A percentile compares a stretch with the other conserved stretches of the same genome.
These are phyloP conservation scores for Eleginops maclovinus DNA, from an alignment of 2,113 vertebrate genomes.

Conservation along the genomic window DNA sequence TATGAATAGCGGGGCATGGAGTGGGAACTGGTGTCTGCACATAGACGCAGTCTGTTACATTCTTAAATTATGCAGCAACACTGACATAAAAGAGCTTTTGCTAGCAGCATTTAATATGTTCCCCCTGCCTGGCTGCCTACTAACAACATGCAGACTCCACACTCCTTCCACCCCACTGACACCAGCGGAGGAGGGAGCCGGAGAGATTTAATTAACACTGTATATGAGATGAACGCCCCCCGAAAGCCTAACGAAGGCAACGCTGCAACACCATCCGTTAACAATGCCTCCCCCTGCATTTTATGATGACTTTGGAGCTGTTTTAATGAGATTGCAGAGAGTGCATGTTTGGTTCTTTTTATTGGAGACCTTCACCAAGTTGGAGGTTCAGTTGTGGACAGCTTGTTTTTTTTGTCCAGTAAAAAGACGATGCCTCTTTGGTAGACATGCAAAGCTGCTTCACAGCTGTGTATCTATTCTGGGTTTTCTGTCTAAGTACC, in stretches of 20 bases:
- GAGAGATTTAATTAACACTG: slow-evolving; percentile 75
- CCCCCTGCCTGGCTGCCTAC: slow-evolving; percentile 45
- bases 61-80: slow-evolving; percentile 71
- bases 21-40: slow-evolving; percentile 20
- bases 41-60: slow-evolving; percentile 45
- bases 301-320: slow-evolving; percentile 19
- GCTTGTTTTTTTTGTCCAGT: background rate
- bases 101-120: slow-evolving; percentile 62
- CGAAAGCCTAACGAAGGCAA: slow-evolving; percentile 45
- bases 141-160: slow-evolving; percentile 71
- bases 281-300: slow-evolving; percentile 31
- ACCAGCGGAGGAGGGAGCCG: slow-evolving; percentile 49
- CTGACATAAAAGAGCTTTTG: slow-evolving; percentile 50
- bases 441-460: slow-evolving; percentile 4
- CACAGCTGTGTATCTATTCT: slow-evolving; percentile 8
- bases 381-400: background rate
- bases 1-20: slow-evolving; percentile 21
- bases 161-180: slow-evolving; percentile 71
- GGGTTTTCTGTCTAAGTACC: slow-evolving; percentile 10
- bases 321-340: slow-evolving; percentile 43
- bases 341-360: background rate
- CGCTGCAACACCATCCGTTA: slow-evolving; percentile 44
- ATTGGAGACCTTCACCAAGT: background rate
- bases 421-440: background rate
- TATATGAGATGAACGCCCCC: slow-evolving; percentile 49